These are phyloP conservation scores for Rhipidura dahli DNA, from an alignment of 2,113 vertebrate species.

Conservation along the genomic window DNA sequence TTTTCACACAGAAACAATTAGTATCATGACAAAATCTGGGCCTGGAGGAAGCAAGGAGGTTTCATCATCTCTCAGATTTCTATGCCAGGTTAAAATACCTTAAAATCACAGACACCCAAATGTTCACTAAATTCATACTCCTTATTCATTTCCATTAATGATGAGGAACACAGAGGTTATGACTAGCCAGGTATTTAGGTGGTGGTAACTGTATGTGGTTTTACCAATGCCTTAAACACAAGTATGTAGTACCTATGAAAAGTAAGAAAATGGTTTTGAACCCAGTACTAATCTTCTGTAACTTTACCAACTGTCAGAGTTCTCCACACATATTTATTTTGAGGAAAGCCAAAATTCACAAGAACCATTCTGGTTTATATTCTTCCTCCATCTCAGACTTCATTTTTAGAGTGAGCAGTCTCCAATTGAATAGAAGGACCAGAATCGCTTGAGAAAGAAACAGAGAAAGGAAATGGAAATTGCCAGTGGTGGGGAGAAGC, in stretches of 20 bases:
- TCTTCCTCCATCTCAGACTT: neutral
- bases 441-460: neutral
- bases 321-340: neutral
- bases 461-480: neutral
- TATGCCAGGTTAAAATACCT: neutral
- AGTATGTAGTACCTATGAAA: neutral
- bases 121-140: neutral
- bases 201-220: neutral
- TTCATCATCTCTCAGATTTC: neutral
- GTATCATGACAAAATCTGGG: neutral
- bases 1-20: neutral
- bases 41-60: neutral
- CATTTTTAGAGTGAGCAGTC: neutral
- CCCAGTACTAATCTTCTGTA: neutral
- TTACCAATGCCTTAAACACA: neutral
- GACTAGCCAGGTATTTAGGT: neutral
- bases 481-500: neutral
- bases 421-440: rapidly evolving
- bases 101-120: neutral
- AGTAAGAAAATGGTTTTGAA: neutral
- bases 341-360: neutral
- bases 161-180: neutral
- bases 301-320: neutral
- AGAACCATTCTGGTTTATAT: neutral
- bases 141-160: neutral